A percentile compares a stretch with the other conserved stretches of the same genome.
These are phyloP conservation scores for Scomber colias DNA, from an alignment of 2,113 vertebrate species.

Conservation along the genomic window DNA sequence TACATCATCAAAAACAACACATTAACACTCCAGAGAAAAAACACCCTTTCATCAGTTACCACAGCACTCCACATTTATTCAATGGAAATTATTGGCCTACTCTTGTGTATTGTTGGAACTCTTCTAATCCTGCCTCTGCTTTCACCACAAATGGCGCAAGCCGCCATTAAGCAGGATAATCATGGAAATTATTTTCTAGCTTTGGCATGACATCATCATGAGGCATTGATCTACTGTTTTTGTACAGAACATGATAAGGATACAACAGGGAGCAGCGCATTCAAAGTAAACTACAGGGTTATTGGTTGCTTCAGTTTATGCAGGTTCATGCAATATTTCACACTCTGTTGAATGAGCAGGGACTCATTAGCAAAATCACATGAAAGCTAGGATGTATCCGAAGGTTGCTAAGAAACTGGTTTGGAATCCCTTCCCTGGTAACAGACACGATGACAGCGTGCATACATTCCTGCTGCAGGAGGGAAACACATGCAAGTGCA, in stretches of 20 bases:
- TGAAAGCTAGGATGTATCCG: constrained; percentile 71
- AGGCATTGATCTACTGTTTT: constrained; percentile 33
- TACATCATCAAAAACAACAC: constrained; percentile 60
- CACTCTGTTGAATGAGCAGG: constrained; percentile 74
- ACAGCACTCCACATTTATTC: constrained; percentile 39
- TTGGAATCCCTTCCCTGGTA: constrained; percentile 76
- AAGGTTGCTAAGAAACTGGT: constrained; percentile 85
- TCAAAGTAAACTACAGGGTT: constrained; percentile 10
- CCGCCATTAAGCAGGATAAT: constrained; percentile 61
- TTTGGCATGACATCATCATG: constrained; percentile 39
- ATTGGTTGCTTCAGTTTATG: constrained; percentile 47
- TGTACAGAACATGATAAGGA: constrained; percentile 22
- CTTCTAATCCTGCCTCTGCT: constrained; percentile 56
- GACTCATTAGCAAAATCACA: constrained; percentile 80
- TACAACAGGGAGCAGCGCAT: constrained; percentile 7
- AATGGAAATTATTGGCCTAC: constrained; percentile 40
- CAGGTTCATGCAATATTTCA: constrained; percentile 75
- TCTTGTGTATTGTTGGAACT: constrained; percentile 60
- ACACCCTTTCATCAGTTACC: constrained; percentile 60
- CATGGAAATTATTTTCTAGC: constrained; percentile 49
- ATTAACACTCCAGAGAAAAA: constrained; percentile 56
- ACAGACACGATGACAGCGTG: constrained; percentile 63
- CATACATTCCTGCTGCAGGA: constrained; percentile 59
- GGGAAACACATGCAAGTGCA: constrained; percentile 41
- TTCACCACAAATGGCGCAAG: constrained; percentile 52